Evolutionary conservation across 2,113 vertebrate species (phyloP).

Genomic region (Paralichthys olivaceus): DNA sequence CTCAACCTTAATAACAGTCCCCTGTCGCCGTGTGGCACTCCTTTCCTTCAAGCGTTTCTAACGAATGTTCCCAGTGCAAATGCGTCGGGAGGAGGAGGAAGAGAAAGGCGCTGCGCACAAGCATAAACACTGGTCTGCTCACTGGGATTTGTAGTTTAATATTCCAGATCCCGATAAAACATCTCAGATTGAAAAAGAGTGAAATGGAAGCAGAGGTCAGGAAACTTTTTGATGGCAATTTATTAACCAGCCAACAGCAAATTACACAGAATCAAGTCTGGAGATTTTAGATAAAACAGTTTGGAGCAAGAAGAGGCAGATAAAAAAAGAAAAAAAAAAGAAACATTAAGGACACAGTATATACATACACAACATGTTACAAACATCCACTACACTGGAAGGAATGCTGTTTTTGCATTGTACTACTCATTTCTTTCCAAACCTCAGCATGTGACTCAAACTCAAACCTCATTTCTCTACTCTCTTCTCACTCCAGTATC

Average conservation of each 20-base stretch:
- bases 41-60: conserved; percentile 62
- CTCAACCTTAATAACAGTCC: conserved; percentile 25
- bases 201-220: not conserved
- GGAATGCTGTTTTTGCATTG: conserved; percentile 43
- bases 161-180: not conserved
- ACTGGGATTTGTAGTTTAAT: conserved; percentile 67
- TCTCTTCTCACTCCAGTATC: conserved; percentile 16
- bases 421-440: conserved; percentile 9
- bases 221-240: conserved; percentile 58
- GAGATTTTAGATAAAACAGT: conserved; percentile 32
- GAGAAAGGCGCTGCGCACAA: conserved; percentile 26
- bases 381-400: conserved; percentile 31
- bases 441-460: conserved; percentile 7
- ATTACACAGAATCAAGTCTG: conserved; percentile 50
- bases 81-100: not conserved
- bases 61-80: conserved; percentile 24
- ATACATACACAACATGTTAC: conserved; percentile 32
- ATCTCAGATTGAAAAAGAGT: not conserved
- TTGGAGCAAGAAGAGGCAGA: conserved; percentile 23
- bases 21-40: conserved; percentile 48
- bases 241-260: conserved; percentile 75
- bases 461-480: not conserved
- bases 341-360: conserved; percentile 24
- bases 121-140: conserved; percentile 63
- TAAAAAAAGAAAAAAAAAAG: conserved; percentile 13